phyloP scores from a whole-genome alignment of 2,797 vertebrate genomes.

The Taeniopygia guttata region DNA sequence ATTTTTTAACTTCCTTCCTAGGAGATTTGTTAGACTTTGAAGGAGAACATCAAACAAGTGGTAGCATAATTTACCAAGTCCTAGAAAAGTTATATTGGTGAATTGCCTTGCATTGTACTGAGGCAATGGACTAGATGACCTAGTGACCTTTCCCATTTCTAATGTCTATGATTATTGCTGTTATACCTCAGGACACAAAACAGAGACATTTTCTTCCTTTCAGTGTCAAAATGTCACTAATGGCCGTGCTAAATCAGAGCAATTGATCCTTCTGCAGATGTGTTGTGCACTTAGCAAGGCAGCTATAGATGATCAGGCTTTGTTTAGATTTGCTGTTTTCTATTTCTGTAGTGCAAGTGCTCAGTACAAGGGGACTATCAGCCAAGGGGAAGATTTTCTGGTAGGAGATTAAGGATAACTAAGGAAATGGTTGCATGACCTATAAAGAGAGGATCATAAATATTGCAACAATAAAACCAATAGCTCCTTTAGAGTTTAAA shows the following conservation, averaged over 20 bases:
- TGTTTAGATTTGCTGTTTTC: constrained; percentile 43
- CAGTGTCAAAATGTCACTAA: constrained; percentile 47
- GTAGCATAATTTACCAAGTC: constrained; percentile 20
- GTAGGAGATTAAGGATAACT: constrained; percentile 47
- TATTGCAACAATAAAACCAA: constrained; percentile 64
- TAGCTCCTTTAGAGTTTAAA: constrained; percentile 57
- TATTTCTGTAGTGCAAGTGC: neutral
- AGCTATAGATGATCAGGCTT: constrained; percentile 24
- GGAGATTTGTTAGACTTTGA: constrained; percentile 6
- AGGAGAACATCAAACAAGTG: constrained; percentile 6
- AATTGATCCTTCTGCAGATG: constrained; percentile 26
- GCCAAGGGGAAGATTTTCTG: constrained; percentile 35
- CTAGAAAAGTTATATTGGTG: neutral
- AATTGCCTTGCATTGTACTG: constrained; percentile 2
- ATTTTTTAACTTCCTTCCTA: constrained; percentile 30
- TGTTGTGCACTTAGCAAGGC: constrained; percentile 1
- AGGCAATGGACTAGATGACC: neutral
- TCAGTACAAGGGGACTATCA: constrained; percentile 13
- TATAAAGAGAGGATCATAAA: constrained; percentile 58
- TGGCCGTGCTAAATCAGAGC: constrained; percentile 42
- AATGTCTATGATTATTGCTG: constrained; percentile 18
- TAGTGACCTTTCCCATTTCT: constrained; percentile 33
- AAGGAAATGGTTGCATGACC: constrained; percentile 52
- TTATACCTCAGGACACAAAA: constrained; percentile 28
- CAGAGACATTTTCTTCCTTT: constrained; percentile 47